Base-by-base conservation (phyloP, 1,140 invertebrate genomes). In the Oscheius sp. region DNA sequence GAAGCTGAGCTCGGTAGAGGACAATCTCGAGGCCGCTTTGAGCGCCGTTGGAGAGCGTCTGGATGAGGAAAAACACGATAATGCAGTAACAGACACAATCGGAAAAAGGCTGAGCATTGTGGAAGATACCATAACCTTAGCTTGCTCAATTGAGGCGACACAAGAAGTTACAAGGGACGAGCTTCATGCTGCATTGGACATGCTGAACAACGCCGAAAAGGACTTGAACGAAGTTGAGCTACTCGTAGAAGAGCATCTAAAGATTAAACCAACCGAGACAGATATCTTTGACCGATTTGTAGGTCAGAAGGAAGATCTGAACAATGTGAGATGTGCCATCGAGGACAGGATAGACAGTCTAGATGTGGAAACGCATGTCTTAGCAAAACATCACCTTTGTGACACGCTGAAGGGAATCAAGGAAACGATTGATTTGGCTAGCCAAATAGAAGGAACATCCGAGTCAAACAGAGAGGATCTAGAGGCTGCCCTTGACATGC, bases 121-220 rank as follows among this genome's bases (percentile, higher is more conserved):
- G 15, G 28, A 26, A 23, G 23, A 55, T 55, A 55, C 49, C 4
- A 26, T 55, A 26, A 23, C 15, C 23, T 55, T 55, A 26, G 49
- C 49, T 4, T 20, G 49, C 28, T 15, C 7, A 15, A 55, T 55
- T 26, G 49, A 55, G 7, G 23, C 23, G 4, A 55, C 7, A 13
- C 7, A 7, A 4, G 28, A 7, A 7, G 49, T 55, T 4, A 4
- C 7, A 7, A 7, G 4, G 7, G 49, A 55, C 4, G 49, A 7
- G 28, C 23, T 55, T 15, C 49, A 55, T 20, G 49, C 49, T 31
- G 34, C 34, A 20, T 29, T 29, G 29, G 23, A 13, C 15, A 31
- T 63, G 28, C 59, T 77, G 18, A 63, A 75, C 34, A 36, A 74
- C 32, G 76, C 78, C 15, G 61, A 78, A 29, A 55, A 80, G 2